Evolutionary conservation across 2,113 vertebrate species (phyloP).

Genomic region (Crypturellus undulatus): DNA sequence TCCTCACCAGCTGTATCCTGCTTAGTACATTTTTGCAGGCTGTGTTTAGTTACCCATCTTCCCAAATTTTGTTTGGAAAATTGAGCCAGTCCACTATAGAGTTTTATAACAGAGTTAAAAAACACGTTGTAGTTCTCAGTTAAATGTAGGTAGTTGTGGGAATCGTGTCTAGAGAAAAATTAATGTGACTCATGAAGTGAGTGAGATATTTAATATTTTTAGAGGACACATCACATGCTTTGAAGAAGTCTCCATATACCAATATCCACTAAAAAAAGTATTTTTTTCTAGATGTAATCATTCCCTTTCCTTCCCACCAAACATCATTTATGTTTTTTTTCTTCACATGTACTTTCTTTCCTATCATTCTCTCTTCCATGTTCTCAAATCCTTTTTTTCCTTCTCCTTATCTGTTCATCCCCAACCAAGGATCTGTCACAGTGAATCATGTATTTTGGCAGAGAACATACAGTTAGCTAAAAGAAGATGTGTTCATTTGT

Average conservation of each 20-base stretch:
- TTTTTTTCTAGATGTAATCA: background rate
- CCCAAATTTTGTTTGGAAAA: background rate
- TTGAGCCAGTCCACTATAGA: background rate
- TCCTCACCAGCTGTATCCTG: background rate
- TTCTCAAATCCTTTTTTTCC: background rate
- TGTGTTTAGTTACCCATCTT: background rate
- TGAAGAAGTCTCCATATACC: background rate
- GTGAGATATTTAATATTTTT: conserved; percentile 3
- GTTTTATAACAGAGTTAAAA: background rate
- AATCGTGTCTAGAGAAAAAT: conserved; percentile 6
- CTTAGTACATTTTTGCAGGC: background rate
- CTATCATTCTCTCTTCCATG: background rate
- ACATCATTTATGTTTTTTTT: background rate
- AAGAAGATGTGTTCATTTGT: background rate
- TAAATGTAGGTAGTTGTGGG: background rate
- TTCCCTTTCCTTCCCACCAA: background rate
- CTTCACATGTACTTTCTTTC: background rate
- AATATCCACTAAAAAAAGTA: background rate
- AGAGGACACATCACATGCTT: background rate
- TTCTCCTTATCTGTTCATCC: conserved; percentile 5
- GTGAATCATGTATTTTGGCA: background rate
- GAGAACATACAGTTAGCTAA: background rate
- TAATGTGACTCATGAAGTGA: background rate
- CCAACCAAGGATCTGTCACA: background rate
- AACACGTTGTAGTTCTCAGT: background rate